Evolutionary conservation across 2,113 vertebrate genomes (phyloP).

Genomic region (Erpornis zantholeuca): DNA sequence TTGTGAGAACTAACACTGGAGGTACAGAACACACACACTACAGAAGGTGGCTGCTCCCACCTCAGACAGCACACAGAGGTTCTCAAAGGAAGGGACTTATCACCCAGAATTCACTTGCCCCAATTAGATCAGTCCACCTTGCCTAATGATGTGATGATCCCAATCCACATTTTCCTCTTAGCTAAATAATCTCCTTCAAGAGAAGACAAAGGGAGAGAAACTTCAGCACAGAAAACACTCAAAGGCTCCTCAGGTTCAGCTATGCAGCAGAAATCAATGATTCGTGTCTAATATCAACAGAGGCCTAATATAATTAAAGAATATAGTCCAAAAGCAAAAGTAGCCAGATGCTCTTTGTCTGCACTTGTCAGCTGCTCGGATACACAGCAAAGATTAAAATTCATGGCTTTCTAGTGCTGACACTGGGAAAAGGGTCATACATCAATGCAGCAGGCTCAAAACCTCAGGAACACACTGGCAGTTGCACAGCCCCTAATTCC

Average conservation of each 20-base stretch:
- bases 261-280: background rate
- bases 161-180: background rate
- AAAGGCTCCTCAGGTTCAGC: background rate
- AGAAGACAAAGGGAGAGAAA: background rate
- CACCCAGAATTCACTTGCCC: background rate
- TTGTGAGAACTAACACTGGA: background rate
- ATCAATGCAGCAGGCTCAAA: background rate
- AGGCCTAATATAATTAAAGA: background rate
- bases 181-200: background rate
- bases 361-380: background rate
- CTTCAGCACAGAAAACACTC: background rate
- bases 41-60: background rate
- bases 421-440: background rate
- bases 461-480: background rate
- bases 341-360: background rate
- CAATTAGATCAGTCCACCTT: background rate
- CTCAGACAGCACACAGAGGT: background rate
- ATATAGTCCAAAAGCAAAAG: background rate
- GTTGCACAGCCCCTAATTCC: background rate
- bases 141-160: background rate
- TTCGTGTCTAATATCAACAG: accelerated
- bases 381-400: background rate
- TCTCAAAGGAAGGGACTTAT: background rate
- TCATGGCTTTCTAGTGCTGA: background rate
- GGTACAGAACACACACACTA: background rate